phyloP scores from a whole-genome alignment of 2,113 vertebrate genomes.

The Agapornis roseicollis region DNA sequence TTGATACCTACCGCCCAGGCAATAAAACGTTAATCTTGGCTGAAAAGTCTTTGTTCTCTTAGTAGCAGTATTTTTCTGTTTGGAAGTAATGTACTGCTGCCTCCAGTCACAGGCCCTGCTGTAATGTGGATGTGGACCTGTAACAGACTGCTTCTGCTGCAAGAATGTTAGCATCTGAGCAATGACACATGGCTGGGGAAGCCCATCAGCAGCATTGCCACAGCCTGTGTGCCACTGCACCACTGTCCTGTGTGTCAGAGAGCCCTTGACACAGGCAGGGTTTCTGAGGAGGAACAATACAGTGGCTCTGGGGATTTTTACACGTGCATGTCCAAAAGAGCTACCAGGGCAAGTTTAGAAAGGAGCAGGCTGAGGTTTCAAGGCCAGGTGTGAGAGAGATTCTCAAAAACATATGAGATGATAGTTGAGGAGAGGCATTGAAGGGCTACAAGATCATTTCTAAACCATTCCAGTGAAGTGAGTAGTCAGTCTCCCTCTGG shows the following conservation, averaged over 20 bases:
- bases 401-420: background rate
- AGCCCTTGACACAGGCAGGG: background rate
- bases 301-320: background rate
- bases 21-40: slow-evolving; percentile 32
- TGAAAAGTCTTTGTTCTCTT: slow-evolving; percentile 53
- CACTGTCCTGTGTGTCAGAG: background rate
- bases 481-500: background rate
- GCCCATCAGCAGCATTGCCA: background rate
- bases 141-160: background rate
- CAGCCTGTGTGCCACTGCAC: background rate
- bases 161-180: background rate
- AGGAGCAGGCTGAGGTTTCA: background rate
- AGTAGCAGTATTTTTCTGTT: background rate
- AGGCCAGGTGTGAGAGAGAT: background rate
- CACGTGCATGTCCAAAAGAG: background rate
- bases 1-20: slow-evolving; percentile 26
- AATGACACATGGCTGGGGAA: background rate
- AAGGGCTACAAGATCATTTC: background rate
- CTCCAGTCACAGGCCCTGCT: background rate
- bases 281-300: background rate
- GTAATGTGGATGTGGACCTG: rapidly evolving
- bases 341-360: background rate
- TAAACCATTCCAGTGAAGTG: background rate
- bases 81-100: background rate
- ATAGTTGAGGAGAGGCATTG: background rate